Evolutionary conservation across 2,888 invertebrate genomes (phyloP).

Genomic region (Nysson spinosus): DNA sequence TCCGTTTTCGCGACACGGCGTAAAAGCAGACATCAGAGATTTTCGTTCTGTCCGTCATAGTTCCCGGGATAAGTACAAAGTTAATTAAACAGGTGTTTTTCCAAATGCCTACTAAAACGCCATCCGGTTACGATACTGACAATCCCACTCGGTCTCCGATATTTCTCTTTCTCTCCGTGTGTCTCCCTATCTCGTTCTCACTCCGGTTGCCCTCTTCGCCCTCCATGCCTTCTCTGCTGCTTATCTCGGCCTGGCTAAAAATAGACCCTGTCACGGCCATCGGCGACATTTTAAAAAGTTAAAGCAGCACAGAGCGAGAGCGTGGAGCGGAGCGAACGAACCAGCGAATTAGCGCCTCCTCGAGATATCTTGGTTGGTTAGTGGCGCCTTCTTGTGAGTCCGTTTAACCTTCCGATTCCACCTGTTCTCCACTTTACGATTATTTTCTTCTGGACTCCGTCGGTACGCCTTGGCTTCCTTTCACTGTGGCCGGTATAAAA

Average conservation of each 20-base stretch:
- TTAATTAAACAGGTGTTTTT: conserved; percentile 56
- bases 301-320: conserved; percentile 59
- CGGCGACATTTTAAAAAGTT: conserved; percentile 76
- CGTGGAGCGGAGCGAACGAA: conserved; percentile 33
- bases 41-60: conserved; percentile 9
- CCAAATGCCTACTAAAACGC: conserved; percentile 41
- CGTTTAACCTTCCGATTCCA: conserved; percentile 36
- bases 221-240: conserved; percentile 60
- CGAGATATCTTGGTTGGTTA: conserved; percentile 21
- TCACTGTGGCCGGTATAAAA: neutral
- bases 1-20: too few species aligned
- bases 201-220: conserved; percentile 26
- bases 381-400: conserved; percentile 55
- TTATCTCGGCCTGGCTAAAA: conserved; percentile 76
- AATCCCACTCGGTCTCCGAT: conserved; percentile 22
- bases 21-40: too few species aligned
- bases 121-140: conserved; percentile 54
- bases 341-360: conserved; percentile 50
- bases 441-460: conserved; percentile 28
- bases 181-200: conserved; percentile 10
- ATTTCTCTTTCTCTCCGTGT: conserved; percentile 23
- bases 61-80: conserved; percentile 10
- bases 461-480: conserved; percentile 28
- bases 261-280: conserved; percentile 77
- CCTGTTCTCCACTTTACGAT: conserved; percentile 35